phyloP scores from a whole-genome alignment of 2,797 vertebrate species.

The Rhinoraja longicauda region DNA sequence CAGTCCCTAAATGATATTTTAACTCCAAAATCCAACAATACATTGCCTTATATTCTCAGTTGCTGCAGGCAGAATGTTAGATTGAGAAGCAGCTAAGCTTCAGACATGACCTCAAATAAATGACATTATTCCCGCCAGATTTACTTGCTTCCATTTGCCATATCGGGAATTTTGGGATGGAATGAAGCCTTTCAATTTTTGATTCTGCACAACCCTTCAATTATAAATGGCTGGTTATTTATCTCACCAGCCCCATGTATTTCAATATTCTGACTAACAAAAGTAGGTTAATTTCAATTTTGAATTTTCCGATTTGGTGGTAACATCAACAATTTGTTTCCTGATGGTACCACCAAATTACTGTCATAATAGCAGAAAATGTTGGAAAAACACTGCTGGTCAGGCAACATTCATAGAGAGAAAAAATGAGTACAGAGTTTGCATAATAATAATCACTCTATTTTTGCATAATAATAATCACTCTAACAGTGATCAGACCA shows the following conservation, averaged over 20 bases:
- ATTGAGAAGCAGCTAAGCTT: not conserved
- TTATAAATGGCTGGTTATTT: not conserved
- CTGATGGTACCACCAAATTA: not conserved
- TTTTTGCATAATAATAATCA: too few relatives aligned
- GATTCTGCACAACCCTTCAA: not conserved
- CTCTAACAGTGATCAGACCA: too few relatives aligned
- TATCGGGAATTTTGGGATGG: not conserved
- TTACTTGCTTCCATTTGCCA: not conserved
- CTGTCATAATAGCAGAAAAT: not conserved
- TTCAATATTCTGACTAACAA: not conserved
- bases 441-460: too few relatives aligned
- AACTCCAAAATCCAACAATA: not conserved
- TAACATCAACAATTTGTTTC: not conserved
- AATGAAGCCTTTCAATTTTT: not conserved
- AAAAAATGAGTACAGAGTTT: too few relatives aligned
- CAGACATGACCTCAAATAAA: not conserved
- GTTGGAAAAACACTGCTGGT: too few relatives aligned
- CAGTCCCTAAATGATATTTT: not conserved
- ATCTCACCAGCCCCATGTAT: not conserved
- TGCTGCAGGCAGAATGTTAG: not conserved
- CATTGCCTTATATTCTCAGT: not conserved
- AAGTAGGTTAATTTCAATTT: not conserved
- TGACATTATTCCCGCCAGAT: not conserved
- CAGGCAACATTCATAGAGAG: too few relatives aligned
- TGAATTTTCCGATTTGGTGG: too few relatives aligned